Conservation (phyloP, 2,888 invertebrate genomes). For the Drosophila testacea region DNA sequence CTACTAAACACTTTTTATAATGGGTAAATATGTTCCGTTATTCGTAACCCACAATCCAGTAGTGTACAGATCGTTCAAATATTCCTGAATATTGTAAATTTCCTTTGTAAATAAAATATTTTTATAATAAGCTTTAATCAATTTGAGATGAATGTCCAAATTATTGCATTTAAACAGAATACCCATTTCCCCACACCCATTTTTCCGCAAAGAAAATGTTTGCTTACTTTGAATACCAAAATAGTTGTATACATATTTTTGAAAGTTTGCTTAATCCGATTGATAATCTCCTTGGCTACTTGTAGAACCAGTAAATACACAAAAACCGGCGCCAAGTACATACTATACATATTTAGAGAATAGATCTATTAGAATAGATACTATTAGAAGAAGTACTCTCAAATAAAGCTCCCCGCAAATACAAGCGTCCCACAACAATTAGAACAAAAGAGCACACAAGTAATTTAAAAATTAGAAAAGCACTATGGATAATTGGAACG, state of each 20-base stretch:
- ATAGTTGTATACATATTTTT: slow-evolving; percentile 6
- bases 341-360: slow-evolving; percentile 25
- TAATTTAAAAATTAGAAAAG: slow-evolving; percentile 30
- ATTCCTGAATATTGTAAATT: too few species aligned
- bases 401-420: slow-evolving; percentile 11
- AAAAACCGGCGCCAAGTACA: slow-evolving; percentile 33
- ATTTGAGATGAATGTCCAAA: too few species aligned
- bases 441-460: slow-evolving; percentile 28
- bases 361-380: slow-evolving; percentile 32
- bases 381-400: slow-evolving; percentile 26
- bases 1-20: slow-evolving; percentile 37
- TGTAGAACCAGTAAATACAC: slow-evolving; percentile 53
- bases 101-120: too few species aligned
- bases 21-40: slow-evolving; percentile 61
- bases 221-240: background rate
- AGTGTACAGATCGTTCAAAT: background rate
- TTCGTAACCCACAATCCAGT: background rate
- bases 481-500: slow-evolving; percentile 91
- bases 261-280: slow-evolving; percentile 29
- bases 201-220: background rate
- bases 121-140: too few species aligned
- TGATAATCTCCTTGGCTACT: slow-evolving; percentile 52
- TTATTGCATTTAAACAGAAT: too few species aligned
- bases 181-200: too few species aligned
- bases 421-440: slow-evolving; percentile 29